Conservation (phyloP, 2,113 vertebrate species). For the Clupea harengus region DNA sequence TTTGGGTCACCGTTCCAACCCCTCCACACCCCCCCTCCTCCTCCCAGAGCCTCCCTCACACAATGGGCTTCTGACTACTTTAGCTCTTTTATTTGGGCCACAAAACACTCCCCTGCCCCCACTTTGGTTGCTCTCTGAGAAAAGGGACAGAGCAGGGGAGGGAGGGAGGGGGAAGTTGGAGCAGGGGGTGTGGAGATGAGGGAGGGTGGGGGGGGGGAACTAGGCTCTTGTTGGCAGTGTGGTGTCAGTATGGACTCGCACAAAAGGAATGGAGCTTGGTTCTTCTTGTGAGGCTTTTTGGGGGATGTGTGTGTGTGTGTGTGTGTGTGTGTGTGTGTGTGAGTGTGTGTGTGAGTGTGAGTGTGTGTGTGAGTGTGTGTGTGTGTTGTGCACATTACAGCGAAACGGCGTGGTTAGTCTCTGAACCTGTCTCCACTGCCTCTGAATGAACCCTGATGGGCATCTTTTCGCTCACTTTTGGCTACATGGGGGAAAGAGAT, state of each 20-base stretch:
- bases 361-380: conserved; percentile 26
- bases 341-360: conserved; percentile 24
- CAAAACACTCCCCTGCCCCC: conserved; percentile 75
- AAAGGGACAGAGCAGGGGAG: conserved; percentile 59
- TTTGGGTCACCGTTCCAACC: conserved; percentile 74
- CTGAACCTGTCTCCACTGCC: neutral
- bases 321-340: neutral
- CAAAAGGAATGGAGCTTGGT: conserved; percentile 60
- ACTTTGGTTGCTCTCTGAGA: conserved; percentile 73
- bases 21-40: conserved; percentile 13
- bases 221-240: conserved; percentile 69
- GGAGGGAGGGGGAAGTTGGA: conserved; percentile 46
- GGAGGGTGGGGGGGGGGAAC: conserved; percentile 20
- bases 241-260: conserved; percentile 67
- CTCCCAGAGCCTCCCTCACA: conserved; percentile 54
- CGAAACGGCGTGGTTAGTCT: neutral
- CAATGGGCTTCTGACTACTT: conserved; percentile 80
- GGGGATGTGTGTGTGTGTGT: neutral
- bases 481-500: neutral
- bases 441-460: neutral
- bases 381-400: conserved; percentile 1
- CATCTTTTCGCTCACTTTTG: neutral
- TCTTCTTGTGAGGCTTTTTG: conserved; percentile 45
- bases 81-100: conserved; percentile 79
- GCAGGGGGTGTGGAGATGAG: conserved; percentile 43